Percentiles rank a stretch among this genome's conserved stretches.
These are phyloP conservation scores for Drosophila neoperkinsi DNA, from an alignment of 2,888 invertebrate genomes.

Conservation along the genomic window DNA sequence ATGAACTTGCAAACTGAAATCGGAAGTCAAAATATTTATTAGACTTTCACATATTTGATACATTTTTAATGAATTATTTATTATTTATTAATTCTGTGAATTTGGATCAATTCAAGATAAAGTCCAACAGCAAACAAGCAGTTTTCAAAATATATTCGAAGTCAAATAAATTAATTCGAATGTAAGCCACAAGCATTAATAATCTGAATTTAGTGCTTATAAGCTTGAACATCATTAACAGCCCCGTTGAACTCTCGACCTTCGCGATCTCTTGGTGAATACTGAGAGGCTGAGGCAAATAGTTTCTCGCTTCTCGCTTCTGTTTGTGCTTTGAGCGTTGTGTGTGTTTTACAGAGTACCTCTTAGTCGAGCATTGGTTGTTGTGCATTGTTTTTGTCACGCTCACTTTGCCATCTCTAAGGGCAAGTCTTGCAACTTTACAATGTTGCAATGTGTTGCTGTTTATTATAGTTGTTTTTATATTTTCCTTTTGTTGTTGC, in stretches of 20 bases:
- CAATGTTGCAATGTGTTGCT: constrained; percentile 62
- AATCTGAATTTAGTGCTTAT: not conserved
- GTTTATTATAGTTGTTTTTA: constrained; percentile 49
- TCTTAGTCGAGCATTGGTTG: not conserved
- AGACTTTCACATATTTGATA: not conserved
- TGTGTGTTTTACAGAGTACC: not conserved
- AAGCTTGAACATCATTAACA: not conserved
- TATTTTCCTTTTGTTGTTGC: constrained; percentile 11
- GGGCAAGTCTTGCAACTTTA: constrained; percentile 48
- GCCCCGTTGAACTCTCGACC: not conserved
- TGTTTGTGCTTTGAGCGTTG: not conserved
- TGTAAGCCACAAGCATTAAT: constrained; percentile 5
- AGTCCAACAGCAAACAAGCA: not conserved
- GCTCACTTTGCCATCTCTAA: constrained; percentile 53
- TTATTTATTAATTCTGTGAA: not conserved
- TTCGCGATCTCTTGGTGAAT: not conserved
- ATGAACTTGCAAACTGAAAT: not conserved
- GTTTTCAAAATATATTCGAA: not conserved
- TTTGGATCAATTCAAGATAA: not conserved
- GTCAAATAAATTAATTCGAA: not conserved
- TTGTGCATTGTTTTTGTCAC: not conserved
- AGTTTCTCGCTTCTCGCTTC: not conserved
- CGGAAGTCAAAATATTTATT: not conserved
- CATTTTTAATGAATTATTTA: not conserved
- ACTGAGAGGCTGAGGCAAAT: not conserved